A percentile compares a stretch with the other conserved stretches of the same genome.
phyloP scores from a whole-genome alignment of 2,797 vertebrate species.

The Benthosema pterotum region DNA sequence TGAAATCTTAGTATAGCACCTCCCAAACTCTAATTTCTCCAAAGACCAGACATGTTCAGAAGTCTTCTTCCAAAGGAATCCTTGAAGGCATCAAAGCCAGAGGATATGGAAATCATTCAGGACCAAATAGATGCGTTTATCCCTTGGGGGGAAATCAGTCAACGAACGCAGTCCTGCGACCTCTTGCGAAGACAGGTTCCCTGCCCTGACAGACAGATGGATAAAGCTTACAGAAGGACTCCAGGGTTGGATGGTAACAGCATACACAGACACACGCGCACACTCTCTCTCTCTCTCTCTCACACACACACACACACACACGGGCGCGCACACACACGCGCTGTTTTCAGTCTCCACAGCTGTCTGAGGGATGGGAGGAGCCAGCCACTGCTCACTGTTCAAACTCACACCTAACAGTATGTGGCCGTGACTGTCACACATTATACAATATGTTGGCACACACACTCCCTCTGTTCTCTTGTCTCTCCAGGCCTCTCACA shows the following conservation, averaged over 20 bases:
- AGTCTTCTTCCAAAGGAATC: slow-evolving; percentile 6
- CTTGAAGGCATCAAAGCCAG: slow-evolving; percentile 17
- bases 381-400: slow-evolving; percentile 35
- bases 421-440: slow-evolving; percentile 59
- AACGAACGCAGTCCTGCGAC: background rate
- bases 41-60: slow-evolving; percentile 27
- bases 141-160: no score
- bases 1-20: slow-evolving; percentile 19
- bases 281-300: no score
- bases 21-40: slow-evolving; percentile 12
- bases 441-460: slow-evolving; percentile 23
- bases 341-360: slow-evolving; percentile 37
- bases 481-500: slow-evolving; percentile 9
- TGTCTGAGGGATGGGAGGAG: slow-evolving; percentile 45
- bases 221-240: slow-evolving; percentile 11
- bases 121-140: no score
- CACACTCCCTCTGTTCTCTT: slow-evolving; percentile 40
- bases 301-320: no score
- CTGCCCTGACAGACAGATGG: background rate
- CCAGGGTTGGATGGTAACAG: slow-evolving; percentile 25
- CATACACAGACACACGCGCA: no score
- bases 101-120: background rate
- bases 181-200: slow-evolving; percentile 13
- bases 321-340: no score
- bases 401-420: slow-evolving; percentile 47